phyloP scores from a whole-genome alignment of 1,140 invertebrate species.

The Megalonaias nervosa region DNA sequence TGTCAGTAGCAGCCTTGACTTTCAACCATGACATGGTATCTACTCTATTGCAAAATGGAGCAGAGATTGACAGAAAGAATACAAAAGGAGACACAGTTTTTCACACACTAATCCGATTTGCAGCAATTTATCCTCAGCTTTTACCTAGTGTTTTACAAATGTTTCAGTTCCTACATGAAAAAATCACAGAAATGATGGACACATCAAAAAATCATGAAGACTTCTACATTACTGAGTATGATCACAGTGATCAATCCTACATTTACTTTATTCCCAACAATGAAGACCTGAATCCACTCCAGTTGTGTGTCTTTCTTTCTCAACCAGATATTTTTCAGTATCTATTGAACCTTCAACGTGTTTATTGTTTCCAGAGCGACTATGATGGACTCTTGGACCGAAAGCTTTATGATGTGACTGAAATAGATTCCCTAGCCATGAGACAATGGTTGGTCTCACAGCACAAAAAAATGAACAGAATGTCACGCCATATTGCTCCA shows the following conservation, averaged over 20 bases:
- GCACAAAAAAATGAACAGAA: background rate
- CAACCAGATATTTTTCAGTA: constrained; percentile 31
- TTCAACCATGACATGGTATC: constrained; percentile 44
- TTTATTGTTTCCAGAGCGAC: constrained; percentile 45
- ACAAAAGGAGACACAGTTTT: constrained; percentile 48
- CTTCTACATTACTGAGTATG: constrained; percentile 19
- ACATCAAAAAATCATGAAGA: constrained; percentile 1
- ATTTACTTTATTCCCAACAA: constrained; percentile 37
- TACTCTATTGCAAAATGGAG: constrained; percentile 33
- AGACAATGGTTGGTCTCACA: constrained; percentile 17
- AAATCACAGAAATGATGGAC: constrained; percentile 19
- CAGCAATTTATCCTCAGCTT: constrained; percentile 37
- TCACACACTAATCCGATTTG: constrained; percentile 44
- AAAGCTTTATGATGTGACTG: constrained; percentile 49
- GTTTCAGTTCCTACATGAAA: constrained; percentile 28
- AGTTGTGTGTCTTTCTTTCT: constrained; percentile 20
- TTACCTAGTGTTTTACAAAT: constrained; percentile 2
- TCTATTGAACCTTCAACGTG: constrained; percentile 28
- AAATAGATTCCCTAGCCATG: constrained; percentile 44
- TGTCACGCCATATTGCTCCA: constrained; percentile 20
- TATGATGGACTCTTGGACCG: constrained; percentile 53
- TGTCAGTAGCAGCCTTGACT: constrained; percentile 46
- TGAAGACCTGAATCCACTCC: constrained; percentile 28
- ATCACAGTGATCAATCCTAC: constrained; percentile 34
- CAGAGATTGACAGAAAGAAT: constrained; percentile 36